Base-by-base conservation (phyloP, 2,888 invertebrate species). In the Lasius platythorax region DNA sequence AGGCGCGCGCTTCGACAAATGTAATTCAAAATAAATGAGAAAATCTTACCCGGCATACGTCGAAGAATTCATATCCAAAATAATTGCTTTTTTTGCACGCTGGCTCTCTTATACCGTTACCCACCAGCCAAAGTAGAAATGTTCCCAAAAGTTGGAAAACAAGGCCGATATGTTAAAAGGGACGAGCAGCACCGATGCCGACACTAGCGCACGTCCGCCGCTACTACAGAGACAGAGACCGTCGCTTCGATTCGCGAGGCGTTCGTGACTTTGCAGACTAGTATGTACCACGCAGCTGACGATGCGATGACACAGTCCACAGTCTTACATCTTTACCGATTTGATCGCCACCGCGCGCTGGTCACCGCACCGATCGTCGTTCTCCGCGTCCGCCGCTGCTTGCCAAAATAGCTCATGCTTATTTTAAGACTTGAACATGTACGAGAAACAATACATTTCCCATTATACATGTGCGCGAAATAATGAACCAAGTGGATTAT, bases 141-240 rank as follows among this genome's bases (percentile, higher is more conserved):
- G 66, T 40, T 66, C 28, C 61, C 83, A 76, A 86, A 90, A 87
- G 87, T 88, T 85, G 84, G 68, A 81, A 84, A 82, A 64, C 83
- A 23, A 68, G 70, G 67, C 68, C 75, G 85, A 70, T 78, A 84
- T 68, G 82, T 63, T 56, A 85, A 87, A 86, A 81, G 86, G 78
- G 85, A 87, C 74, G 87, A 91, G 87, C 87, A 89, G 85, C 88
- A 90, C 91, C 93, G 93, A 93, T 93, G 92, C 92, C 92, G 92
- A 93, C 91, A 91, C 93, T 92, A 89, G 90, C 93, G 91, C 94
- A 93, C 92, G 91, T 91, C 90, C 92, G 92, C 91, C 91, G 91
- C 93, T 92, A 94, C 94, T 94, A 92, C 88, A 18, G 85, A 85
- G 50, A 46, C 15, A n/a, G 50, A n/a, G 2, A n/a, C 82, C 79